These are phyloP conservation scores for Julus scanicus DNA, from an alignment of 2,888 invertebrate species.

Conservation along the genomic window DNA sequence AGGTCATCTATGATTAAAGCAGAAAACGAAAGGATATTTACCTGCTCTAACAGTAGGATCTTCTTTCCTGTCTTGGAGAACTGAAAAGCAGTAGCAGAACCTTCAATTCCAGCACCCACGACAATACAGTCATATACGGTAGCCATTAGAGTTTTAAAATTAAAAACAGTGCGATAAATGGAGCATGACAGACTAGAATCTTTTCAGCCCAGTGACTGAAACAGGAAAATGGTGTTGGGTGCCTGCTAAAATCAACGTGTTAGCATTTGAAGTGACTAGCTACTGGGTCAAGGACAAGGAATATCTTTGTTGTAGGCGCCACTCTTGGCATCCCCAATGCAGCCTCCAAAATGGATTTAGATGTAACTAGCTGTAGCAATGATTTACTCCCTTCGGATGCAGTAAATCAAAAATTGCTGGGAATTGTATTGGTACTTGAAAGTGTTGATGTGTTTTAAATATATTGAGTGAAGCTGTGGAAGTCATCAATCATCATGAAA, in stretches of 20 bases:
- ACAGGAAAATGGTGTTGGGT: not conserved
- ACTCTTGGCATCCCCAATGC: not conserved
- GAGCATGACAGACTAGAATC: not conserved
- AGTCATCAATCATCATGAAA: not conserved
- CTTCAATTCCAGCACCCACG: conserved; percentile 65
- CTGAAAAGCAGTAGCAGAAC: conserved; percentile 65
- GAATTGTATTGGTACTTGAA: not conserved
- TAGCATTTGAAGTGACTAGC: not conserved
- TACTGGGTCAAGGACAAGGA: not conserved
- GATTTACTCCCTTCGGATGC: not conserved
- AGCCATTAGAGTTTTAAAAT: conserved; percentile 34
- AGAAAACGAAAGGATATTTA: conserved; percentile 56
- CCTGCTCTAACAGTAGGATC: conserved; percentile 65
- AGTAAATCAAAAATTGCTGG: not conserved
- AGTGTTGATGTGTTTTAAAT: not conserved
- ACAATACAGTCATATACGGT: conserved; percentile 61
- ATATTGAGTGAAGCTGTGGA: not conserved
- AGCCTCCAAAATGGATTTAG: not conserved
- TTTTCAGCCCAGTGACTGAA: not conserved
- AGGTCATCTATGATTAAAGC: not conserved
- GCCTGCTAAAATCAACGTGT: not conserved
- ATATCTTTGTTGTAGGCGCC: not conserved
- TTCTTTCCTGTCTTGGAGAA: conserved; percentile 62
- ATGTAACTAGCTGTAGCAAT: not conserved
- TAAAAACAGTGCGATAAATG: not conserved